Percentiles rank a stretch among this genome's conserved stretches.
Evolutionary conservation across 2,888 invertebrate genomes (phyloP).

Genomic region (Blera fallax): DNA sequence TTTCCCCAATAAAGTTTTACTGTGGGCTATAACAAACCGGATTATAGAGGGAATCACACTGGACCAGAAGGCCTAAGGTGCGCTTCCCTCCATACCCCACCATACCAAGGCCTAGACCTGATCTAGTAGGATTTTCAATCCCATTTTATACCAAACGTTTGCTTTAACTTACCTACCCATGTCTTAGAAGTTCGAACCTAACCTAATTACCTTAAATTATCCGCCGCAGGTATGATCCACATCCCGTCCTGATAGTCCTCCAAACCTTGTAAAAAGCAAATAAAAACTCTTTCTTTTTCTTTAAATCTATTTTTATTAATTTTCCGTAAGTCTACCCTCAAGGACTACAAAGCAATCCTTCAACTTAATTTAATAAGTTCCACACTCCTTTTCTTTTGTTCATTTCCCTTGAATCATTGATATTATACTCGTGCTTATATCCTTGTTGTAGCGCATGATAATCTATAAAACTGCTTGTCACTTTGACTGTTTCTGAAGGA

Average conservation of each 20-base stretch:
- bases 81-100: no score
- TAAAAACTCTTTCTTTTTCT: background rate
- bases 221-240: no score
- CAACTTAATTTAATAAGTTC: background rate
- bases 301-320: background rate
- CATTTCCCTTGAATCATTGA: background rate
- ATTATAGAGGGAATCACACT: no score
- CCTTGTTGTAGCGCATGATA: conserved; percentile 2
- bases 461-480: conserved; percentile 54
- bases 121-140: no score
- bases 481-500: conserved; percentile 15
- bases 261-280: background rate
- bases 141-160: no score
- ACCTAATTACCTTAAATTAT: no score
- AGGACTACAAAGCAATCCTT: background rate
- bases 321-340: background rate
- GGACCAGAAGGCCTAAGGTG: no score
- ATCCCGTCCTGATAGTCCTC: background rate
- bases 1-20: no score
- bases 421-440: background rate
- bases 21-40: no score
- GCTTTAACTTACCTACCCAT: no score
- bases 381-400: background rate
- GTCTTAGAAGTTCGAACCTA: no score
- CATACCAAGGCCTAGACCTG: no score